Evolutionary conservation across 2,888 invertebrate species (phyloP).

Genomic region (Callosobruchus maculatus): DNA sequence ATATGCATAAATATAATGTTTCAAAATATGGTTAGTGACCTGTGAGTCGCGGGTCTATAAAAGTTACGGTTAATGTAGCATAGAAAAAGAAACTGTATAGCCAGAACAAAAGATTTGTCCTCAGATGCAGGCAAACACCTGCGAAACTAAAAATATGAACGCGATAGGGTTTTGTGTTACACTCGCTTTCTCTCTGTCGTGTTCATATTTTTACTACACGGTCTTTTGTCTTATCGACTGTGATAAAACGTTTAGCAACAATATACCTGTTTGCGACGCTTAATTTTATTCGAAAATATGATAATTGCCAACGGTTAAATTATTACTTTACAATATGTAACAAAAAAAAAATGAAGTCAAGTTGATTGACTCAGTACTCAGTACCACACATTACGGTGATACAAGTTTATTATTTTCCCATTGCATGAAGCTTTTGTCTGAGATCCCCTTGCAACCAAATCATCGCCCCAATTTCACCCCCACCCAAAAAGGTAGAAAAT

Average conservation of each 20-base stretch:
- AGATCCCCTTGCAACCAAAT: too few species aligned
- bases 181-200: not conserved
- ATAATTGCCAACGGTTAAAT: not conserved
- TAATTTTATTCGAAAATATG: not conserved
- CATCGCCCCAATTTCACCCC: too few species aligned
- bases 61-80: slow-evolving; percentile 15
- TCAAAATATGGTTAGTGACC: not conserved
- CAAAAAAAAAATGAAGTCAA: too few species aligned
- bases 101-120: slow-evolving; percentile 12
- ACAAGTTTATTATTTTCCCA: too few species aligned
- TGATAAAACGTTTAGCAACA: not conserved
- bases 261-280: not conserved
- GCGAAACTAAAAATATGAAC: slow-evolving; percentile 10
- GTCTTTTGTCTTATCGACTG: not conserved
- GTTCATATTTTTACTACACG: not conserved
- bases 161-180: not conserved
- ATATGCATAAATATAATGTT: not conserved
- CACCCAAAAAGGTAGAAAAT: too few species aligned
- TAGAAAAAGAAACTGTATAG: slow-evolving; percentile 15
- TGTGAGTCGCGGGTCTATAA: slow-evolving; percentile 3
- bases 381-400: too few species aligned
- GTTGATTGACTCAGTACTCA: too few species aligned
- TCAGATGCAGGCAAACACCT: slow-evolving; percentile 12
- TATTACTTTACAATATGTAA: not conserved
- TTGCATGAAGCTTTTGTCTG: too few species aligned